Evolutionary conservation across 2,888 invertebrate species (phyloP), one percentile per base, ranked within the genome.

Genomic region (Pogonocherus hispidulus): DNA sequence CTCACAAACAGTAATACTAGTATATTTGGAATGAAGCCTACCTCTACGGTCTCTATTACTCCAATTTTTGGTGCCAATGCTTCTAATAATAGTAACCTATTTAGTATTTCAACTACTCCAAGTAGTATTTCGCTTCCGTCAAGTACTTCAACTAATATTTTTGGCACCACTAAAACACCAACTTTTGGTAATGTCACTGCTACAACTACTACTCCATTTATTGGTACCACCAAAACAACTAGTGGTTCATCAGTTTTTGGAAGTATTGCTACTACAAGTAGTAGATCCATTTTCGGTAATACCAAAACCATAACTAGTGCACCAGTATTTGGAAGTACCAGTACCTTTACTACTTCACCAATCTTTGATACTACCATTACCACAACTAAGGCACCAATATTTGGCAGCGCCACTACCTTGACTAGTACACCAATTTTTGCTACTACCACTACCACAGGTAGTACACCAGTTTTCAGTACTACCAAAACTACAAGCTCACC

Each of bases 401-500:
- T 37, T 8, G 37, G 19, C 22, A 35, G 23, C 19, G 19, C 49
- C 19, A 49, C 49, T 22, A 27, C 27, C 27, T 5, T 8, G 8
- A 27, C 27, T 27, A 27, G 27, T 27, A 27, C 27, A n/a, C 49
- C 1, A n/a, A 11, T 49, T 41, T 57, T 14, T 62, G n/a, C 46
- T n/a, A 59, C 20, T 27, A 16, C 63, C 20, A 51, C 14, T 22
- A 67, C 63, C 8, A 44, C 16, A 9, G 22, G 57, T 11, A 68
- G 47, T 22, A 35, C 55, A 4, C 51, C 64, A n/a, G 2, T 41
- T 41, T 41, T 41, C 14, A n/a, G 16, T 35, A 44, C 20, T 44
- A 8, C 56, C 4, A 60, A 27, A 47, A 55, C 63, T n/a, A 19
- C 69, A n/a, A 37, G 68, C 4, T 47, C 68, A 8, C 49, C 71